These are phyloP conservation scores for Centropus bengalensis DNA, from an alignment of 2,113 vertebrate species.

Conservation along the genomic window DNA sequence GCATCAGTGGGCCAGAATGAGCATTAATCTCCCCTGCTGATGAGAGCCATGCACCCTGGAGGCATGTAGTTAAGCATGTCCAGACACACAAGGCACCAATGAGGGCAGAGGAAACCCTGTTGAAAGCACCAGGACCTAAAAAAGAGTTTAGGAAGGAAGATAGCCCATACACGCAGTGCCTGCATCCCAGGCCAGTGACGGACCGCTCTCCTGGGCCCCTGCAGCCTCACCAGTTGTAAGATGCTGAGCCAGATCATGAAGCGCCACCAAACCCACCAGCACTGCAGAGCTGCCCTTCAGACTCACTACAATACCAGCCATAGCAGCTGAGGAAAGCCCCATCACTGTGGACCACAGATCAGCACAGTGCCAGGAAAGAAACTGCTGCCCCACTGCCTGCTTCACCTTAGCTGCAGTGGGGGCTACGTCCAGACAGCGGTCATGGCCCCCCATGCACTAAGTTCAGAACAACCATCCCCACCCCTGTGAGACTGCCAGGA, in stretches of 20 bases:
- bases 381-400: accelerated
- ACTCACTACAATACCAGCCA: neutral
- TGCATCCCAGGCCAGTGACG: neutral
- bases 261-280: neutral
- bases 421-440: neutral
- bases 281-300: neutral
- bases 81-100: neutral
- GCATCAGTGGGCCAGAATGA: neutral
- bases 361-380: neutral
- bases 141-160: neutral
- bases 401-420: accelerated
- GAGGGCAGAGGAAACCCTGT: neutral
- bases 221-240: neutral
- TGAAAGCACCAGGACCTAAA: neutral
- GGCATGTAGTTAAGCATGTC: accelerated
- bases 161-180: accelerated
- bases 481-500: accelerated
- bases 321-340: accelerated
- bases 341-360: accelerated
- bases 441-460: accelerated
- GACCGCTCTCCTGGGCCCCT: neutral
- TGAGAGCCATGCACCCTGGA: neutral
- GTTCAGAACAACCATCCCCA: neutral
- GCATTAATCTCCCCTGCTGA: neutral
- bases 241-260: neutral